Percentiles rank a stretch among this genome's conserved stretches.
phyloP scores from a whole-genome alignment of 2,888 invertebrate species.

The Zeuzera pyrina region DNA sequence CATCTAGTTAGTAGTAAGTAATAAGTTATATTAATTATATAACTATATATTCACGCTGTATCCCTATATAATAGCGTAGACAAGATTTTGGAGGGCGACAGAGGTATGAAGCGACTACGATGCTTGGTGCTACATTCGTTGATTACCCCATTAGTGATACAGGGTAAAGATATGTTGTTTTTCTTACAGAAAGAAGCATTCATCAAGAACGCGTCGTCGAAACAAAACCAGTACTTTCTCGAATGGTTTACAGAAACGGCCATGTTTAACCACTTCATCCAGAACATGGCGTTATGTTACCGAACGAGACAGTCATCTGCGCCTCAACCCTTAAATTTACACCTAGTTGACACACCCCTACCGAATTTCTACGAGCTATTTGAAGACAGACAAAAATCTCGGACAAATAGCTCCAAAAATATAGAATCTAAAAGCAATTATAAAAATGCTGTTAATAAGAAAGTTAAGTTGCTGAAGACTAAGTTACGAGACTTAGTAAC shows the following conservation, averaged over 20 bases:
- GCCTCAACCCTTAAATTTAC: constrained; percentile 12
- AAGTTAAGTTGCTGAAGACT: constrained; percentile 49
- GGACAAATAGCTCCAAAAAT: no score
- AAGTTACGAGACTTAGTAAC: constrained; percentile 58
- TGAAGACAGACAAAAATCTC: constrained; percentile 37
- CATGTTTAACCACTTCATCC: constrained; percentile 85
- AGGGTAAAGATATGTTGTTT: neutral
- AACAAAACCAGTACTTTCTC: constrained; percentile 80
- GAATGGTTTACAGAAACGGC: constrained; percentile 92
- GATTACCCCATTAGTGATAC: no score
- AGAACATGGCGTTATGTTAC: constrained; percentile 52
- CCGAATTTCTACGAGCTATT: constrained; percentile 59
- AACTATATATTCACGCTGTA: no score
- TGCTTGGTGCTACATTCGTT: no score
- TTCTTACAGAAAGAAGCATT: constrained; percentile 80
- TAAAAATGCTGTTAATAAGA: constrained; percentile 55
- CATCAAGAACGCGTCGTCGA: constrained; percentile 75
- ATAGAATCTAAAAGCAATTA: no score
- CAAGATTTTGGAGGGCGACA: no score
- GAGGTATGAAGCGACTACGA: no score
- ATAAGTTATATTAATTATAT: no score
- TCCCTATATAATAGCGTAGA: no score
- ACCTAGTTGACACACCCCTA: constrained; percentile 48
- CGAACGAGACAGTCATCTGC: constrained; percentile 16
- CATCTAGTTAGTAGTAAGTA: no score